Evolutionary conservation across 2,888 invertebrate genomes (phyloP), one percentile per base, ranked within the genome.

Genomic region (Ariolimax columbianus): DNA sequence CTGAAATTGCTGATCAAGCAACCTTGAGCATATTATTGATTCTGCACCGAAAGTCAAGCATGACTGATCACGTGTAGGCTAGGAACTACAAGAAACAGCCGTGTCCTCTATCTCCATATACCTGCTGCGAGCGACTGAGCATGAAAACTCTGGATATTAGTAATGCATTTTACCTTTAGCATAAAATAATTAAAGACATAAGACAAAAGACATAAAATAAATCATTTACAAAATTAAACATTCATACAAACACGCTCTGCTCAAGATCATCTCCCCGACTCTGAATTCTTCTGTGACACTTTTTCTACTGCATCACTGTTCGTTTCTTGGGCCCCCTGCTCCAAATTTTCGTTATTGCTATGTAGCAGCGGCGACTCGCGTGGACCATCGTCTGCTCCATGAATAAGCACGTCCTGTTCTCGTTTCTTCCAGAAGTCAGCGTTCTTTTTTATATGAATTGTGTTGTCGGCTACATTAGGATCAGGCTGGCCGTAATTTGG

Each of bases 401-500:
- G 80, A 77, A 82, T 86, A 23, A 91, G 85, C n/a, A 92, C 87
- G 63, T 91, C 90, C 79, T 86, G 86, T 70, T 91, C 92, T 40
- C 90, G 87, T 81, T 90, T 87, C 85, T 91, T 90, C 94, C 93
- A 94, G 72, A 92, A 91, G 47, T 92, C 90, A 17, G 91, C 87
- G 87, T 95, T 94, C 55, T 93, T 89, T 83, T 93, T 90, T 33
- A 95, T 92, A 84, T 94, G 92, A 66, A 93, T 89, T 1, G 94
- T 95, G 88, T 95, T 95, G 85, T 94, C 91, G 26, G 96, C 96
- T 30, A 92, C 91, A 72, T 89, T 87, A 0, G 90, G 87, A 80
- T 97, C 97, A 68, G 97, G 97, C 91, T 96, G 95, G 90, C 97
- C 98, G 95, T 99, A 99, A 93, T 97, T 96, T 88, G 99, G 99